phyloP scores from a whole-genome alignment of 2,888 invertebrate species.

The Euspilapteryx auroguttella region DNA sequence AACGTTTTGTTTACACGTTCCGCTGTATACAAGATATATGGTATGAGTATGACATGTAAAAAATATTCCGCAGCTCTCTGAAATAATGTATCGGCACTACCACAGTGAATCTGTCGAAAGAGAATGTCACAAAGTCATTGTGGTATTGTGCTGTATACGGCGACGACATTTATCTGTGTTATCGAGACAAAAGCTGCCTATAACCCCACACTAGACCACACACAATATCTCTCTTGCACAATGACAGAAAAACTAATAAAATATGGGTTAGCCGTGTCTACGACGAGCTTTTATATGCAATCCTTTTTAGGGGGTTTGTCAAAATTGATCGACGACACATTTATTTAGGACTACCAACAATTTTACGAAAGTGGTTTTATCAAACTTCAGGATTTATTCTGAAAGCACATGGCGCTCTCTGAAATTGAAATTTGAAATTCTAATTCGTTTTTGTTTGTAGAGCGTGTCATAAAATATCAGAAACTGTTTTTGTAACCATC shows the following conservation, averaged over 20 bases:
- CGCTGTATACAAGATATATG: no score
- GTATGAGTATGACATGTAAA: no score
- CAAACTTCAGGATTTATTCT: not conserved
- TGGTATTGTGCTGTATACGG: slow-evolving; percentile 47
- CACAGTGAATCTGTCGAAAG: slow-evolving; percentile 43
- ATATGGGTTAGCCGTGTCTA: slow-evolving; percentile 39
- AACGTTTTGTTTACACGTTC: no score
- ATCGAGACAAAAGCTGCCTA: slow-evolving; percentile 54
- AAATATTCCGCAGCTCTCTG: slow-evolving; percentile 1
- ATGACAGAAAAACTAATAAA: slow-evolving; percentile 44
- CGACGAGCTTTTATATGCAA: slow-evolving; percentile 34
- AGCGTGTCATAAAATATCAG: no score
- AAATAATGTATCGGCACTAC: slow-evolving; percentile 15
- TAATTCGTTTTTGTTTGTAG: not conserved
- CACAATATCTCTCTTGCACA: slow-evolving; percentile 49
- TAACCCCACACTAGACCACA: slow-evolving; percentile 57
- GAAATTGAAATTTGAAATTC: slow-evolving; percentile 1
- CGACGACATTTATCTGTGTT: slow-evolving; percentile 56
- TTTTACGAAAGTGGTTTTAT: no score
- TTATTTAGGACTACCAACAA: slow-evolving; percentile 13
- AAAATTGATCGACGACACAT: slow-evolving; percentile 26
- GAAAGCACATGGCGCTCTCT: not conserved
- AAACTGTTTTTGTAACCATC: no score
- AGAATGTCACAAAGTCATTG: slow-evolving; percentile 46
- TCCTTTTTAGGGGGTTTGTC: slow-evolving; percentile 20